Percentiles rank a stretch among this genome's conserved stretches.
Conservation (phyloP, 1,140 invertebrate species). For the Phthorimaea operculella region DNA sequence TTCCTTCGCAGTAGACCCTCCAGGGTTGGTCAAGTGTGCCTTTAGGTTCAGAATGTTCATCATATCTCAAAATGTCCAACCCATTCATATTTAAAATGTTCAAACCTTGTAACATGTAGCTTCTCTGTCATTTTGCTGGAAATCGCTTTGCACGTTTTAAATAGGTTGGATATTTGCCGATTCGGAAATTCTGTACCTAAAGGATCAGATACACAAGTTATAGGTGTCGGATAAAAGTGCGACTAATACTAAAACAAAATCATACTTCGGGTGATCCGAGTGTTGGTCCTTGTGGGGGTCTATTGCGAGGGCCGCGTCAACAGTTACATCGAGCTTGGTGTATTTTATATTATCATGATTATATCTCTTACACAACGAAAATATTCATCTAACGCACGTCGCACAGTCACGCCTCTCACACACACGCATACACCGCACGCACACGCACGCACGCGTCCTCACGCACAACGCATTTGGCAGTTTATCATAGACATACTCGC, state of each 20-base stretch:
- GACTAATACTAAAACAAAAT: too few relatives aligned
- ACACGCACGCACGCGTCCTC: constrained; percentile 17
- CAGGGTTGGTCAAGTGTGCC: too few relatives aligned
- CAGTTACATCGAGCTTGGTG: constrained; percentile 49
- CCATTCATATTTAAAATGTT: too few relatives aligned
- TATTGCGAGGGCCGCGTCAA: constrained; percentile 39
- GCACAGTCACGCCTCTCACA: constrained; percentile 17
- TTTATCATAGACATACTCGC: constrained; percentile 49
- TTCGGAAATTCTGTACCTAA: constrained; percentile 10
- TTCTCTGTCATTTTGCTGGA: too few relatives aligned
- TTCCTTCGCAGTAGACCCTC: constrained; percentile 40
- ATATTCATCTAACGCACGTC: constrained; percentile 32
- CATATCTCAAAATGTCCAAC: too few relatives aligned
- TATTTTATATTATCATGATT: constrained; percentile 59
- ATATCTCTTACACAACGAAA: constrained; percentile 55
- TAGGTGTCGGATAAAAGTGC: constrained; percentile 15
- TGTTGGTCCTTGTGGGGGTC: constrained; percentile 33
- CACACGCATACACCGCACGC: constrained; percentile 23
- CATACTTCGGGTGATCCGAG: constrained; percentile 14
- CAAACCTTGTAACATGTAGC: too few relatives aligned
- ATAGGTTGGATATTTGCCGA: too few relatives aligned
- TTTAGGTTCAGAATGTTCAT: too few relatives aligned
- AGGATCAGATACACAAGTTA: constrained; percentile 27
- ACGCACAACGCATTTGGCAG: constrained; percentile 54
- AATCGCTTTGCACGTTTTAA: too few relatives aligned